Evolutionary conservation across 2,888 invertebrate genomes (phyloP).

Genomic region (Ornithoptera alexandrae): DNA sequence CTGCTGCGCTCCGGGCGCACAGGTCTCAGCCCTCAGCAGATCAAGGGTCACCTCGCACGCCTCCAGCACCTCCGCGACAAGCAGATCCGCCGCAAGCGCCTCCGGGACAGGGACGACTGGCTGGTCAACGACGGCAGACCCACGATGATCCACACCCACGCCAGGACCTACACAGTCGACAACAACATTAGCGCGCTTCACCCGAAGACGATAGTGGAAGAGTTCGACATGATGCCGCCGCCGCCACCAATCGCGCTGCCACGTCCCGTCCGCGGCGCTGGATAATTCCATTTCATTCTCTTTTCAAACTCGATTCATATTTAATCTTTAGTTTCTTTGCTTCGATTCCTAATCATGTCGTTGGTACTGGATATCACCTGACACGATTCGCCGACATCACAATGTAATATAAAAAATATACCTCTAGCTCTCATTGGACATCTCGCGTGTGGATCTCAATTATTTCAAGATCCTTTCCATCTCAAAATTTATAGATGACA

Average conservation of each 20-base stretch:
- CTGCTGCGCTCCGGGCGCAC: constrained; percentile 67
- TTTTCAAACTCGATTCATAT: not conserved
- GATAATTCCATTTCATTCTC: constrained; percentile 34
- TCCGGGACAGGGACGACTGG: constrained; percentile 59
- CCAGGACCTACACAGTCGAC: constrained; percentile 75
- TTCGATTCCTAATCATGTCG: not conserved
- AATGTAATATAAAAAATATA: no score
- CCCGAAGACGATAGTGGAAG: constrained; percentile 81
- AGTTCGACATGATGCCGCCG: constrained; percentile 67
- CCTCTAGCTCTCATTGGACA: no score
- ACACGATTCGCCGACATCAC: no score
- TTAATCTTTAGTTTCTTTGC: not conserved
- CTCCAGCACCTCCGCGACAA: constrained; percentile 66
- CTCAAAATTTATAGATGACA: not conserved
- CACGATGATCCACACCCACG: constrained; percentile 71
- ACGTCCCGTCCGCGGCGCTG: constrained; percentile 45
- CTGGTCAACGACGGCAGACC: constrained; percentile 59
- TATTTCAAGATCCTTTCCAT: not conserved
- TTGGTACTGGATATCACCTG: no score
- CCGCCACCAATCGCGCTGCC: constrained; percentile 47
- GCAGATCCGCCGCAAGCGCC: constrained; percentile 59
- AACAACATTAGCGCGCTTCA: constrained; percentile 78
- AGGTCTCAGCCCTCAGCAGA: constrained; percentile 63
- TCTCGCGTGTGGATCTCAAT: not conserved
- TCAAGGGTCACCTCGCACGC: constrained; percentile 62